phyloP scores from a whole-genome alignment of 2,888 invertebrate species.

The Sceliomorpha sp. region DNA sequence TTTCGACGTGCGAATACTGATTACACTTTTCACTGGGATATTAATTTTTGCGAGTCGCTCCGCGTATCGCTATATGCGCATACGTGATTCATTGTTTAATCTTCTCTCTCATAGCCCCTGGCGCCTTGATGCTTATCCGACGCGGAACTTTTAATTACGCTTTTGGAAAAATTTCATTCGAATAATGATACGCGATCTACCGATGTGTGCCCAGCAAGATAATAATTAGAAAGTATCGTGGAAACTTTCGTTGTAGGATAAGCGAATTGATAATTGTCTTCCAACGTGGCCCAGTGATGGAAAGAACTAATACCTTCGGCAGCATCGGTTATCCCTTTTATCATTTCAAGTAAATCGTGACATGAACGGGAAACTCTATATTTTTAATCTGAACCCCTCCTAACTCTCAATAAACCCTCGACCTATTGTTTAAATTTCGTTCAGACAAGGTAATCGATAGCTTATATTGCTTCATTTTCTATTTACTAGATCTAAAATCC shows the following conservation, averaged over 20 bases:
- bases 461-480: too few species aligned
- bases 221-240: conserved; percentile 67
- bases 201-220: conserved; percentile 35
- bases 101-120: conserved; percentile 21
- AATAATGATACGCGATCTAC: conserved; percentile 58
- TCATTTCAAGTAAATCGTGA: too few species aligned
- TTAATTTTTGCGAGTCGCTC: conserved; percentile 34
- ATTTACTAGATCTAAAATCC: too few species aligned
- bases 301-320: too few species aligned
- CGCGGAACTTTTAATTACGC: conserved; percentile 66
- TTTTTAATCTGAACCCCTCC: too few species aligned
- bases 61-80: conserved; percentile 15
- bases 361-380: too few species aligned
- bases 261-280: conserved; percentile 13
- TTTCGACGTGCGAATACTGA: conserved; percentile 13
- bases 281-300: conserved; percentile 7
- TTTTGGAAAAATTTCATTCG: conserved; percentile 57
- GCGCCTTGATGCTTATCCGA: conserved; percentile 27
- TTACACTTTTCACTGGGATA: conserved; percentile 37
- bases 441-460: too few species aligned
- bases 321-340: background rate
- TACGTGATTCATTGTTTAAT: conserved; percentile 45
- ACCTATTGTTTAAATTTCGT: too few species aligned
- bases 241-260: conserved; percentile 23
- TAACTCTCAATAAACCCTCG: too few species aligned